phyloP scores from a whole-genome alignment of 1,140 invertebrate species.

The Ips typographus region DNA sequence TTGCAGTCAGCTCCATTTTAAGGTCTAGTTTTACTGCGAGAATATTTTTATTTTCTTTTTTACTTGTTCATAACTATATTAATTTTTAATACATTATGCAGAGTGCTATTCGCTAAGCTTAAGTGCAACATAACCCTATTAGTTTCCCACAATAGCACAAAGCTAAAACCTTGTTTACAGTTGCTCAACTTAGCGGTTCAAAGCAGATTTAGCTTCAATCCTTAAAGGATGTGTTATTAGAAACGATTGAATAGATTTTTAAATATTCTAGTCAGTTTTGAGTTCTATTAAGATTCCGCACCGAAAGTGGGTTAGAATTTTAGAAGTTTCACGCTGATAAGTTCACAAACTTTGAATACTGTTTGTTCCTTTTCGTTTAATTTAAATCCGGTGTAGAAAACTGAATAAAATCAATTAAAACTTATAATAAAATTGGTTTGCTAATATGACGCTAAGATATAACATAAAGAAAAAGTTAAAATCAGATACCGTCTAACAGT shows the following conservation, averaged over 20 bases:
- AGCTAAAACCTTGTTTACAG: no score
- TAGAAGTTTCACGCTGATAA: neutral
- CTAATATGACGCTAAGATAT: no score
- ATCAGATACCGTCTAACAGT: no score
- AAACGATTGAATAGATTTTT: neutral
- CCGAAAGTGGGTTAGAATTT: neutral
- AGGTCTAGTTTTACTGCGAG: neutral
- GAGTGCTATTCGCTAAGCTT: no score
- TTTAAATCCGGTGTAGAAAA: neutral
- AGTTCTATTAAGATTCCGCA: neutral
- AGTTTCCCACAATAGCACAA: no score
- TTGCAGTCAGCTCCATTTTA: neutral
- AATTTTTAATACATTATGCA: no score
- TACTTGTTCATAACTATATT: no score
- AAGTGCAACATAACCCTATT: no score
- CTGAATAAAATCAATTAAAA: neutral
- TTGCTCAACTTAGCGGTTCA: no score
- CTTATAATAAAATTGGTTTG: neutral
- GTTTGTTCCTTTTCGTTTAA: conserved; percentile 3
- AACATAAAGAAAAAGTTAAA: no score
- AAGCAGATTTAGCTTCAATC: neutral
- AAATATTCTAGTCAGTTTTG: neutral
- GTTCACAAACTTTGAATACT: neutral
- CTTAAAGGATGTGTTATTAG: neutral
- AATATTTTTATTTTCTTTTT: neutral